phyloP scores from a whole-genome alignment of 2,113 vertebrate genomes.

The Perccottus glenii region DNA sequence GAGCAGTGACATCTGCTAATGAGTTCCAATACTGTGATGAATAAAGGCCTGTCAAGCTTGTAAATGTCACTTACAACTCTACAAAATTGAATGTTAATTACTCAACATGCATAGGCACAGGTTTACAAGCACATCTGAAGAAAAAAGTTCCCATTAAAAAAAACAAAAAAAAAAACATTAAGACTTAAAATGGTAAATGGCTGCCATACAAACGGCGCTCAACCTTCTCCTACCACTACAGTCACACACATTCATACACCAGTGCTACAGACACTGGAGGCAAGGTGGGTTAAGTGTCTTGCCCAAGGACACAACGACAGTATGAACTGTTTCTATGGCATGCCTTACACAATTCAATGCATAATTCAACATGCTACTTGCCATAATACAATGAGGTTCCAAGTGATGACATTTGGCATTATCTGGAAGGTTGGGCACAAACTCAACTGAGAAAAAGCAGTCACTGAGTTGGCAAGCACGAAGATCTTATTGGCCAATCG shows the following conservation, averaged over 20 bases:
- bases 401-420: conserved; percentile 66
- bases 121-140: background rate
- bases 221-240: no score
- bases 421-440: conserved; percentile 53
- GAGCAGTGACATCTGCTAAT: conserved; percentile 64
- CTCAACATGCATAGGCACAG: conserved; percentile 2
- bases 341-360: conserved; percentile 27
- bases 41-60: conserved; percentile 49
- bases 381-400: conserved; percentile 35
- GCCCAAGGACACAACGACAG: no score
- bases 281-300: no score
- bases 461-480: conserved; percentile 23
- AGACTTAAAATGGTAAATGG: no score
- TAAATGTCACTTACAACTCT: conserved; percentile 60
- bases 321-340: conserved; percentile 47
- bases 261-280: no score
- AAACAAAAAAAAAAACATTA: no score
- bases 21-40: conserved; percentile 55
- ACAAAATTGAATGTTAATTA: conserved; percentile 50
- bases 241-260: no score
- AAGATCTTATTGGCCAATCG: conserved; percentile 23
- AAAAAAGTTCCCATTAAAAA: no score
- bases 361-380: conserved; percentile 64
- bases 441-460: conserved; percentile 50
- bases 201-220: no score